Evolutionary conservation across 2,113 vertebrate species (phyloP).

Genomic region (Irena cyanogastra): DNA sequence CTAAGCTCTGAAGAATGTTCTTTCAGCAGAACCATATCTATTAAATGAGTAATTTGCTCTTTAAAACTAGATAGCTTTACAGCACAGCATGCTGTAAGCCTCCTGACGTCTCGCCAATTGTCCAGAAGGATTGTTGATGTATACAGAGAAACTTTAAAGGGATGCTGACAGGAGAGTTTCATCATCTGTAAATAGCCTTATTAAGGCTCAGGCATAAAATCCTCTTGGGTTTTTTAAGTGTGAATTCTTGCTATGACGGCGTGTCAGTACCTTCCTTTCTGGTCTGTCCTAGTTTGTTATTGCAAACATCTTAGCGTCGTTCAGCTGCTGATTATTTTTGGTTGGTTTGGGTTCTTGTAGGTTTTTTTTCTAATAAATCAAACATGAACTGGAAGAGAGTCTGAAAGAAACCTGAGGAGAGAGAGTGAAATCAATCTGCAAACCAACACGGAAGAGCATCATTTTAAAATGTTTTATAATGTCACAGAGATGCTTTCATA

Average conservation of each 20-base stretch:
- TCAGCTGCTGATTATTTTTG: not conserved
- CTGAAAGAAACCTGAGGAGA: not conserved
- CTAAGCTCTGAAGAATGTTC: slow-evolving; percentile 46
- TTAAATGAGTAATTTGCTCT: slow-evolving; percentile 57
- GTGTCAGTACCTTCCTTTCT: not conserved
- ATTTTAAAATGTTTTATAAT: not conserved
- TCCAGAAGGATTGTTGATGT: slow-evolving; percentile 38
- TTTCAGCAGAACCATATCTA: slow-evolving; percentile 52
- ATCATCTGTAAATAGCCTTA: slow-evolving; percentile 21
- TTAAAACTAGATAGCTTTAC: slow-evolving; percentile 21
- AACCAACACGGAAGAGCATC: not conserved
- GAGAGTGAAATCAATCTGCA: not conserved
- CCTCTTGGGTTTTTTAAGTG: not conserved
- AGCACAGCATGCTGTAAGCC: slow-evolving; percentile 30
- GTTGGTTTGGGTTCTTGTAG: not conserved
- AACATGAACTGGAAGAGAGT: not conserved
- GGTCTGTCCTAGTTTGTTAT: not conserved
- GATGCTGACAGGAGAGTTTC: slow-evolving; percentile 21
- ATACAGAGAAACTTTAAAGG: slow-evolving; percentile 1
- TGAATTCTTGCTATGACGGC: not conserved
- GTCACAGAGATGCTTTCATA: not conserved
- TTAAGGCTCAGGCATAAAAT: slow-evolving; percentile 33
- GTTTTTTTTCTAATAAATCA: not conserved
- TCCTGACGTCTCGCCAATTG: not conserved
- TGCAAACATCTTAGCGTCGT: not conserved